Evolutionary conservation across 2,113 vertebrate species (phyloP), one percentile per base, ranked within the genome.

Genomic region (Regulus satrapa): DNA sequence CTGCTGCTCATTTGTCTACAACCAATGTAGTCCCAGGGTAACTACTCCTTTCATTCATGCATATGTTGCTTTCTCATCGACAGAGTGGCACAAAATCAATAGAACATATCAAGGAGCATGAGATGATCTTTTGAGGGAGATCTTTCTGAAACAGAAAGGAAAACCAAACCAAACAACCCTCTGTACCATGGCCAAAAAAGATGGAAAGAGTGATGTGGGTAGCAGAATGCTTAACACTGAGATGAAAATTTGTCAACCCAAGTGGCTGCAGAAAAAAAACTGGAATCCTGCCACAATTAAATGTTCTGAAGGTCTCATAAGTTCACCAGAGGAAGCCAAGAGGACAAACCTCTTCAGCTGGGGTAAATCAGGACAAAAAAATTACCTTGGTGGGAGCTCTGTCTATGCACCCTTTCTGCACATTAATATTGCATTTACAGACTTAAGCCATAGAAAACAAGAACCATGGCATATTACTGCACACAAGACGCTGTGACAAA

Each of bases 371-470:
- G 26, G 10, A 41, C 12, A 72, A 19, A 4, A 4, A 0, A 21
- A 41, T 10, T 1, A 0, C 9, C 4, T 46, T 18, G 36, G 23
- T 58, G 10, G 14, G 25, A 81, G 14, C 5, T 69, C n/a, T 74
- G 10, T 18, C 34, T 2, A 0, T n/a, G 67, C 24, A 51, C 1
- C 4, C 8, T 9, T n/a, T 10, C 25, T 77, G 21, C 4, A 25
- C 4, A n/a, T 59, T 40, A 34, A 49, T 52, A 66, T 59, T 58
- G 6, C 7, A 31, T 19, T 81, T 46, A 12, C 11, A 45, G 18
- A 48, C 16, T 7, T 40, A 46, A 55, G 16, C 5, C 14, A 20
- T 9, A 67, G 32, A 75, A 75, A 79, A 31, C 7, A 56, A 41
- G 38, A 10, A 7, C 8, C 13, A 12, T 10, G 10, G 34, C 40